Evolutionary conservation across 2,888 invertebrate genomes (phyloP).

Genomic region (Euzetes globulus): DNA sequence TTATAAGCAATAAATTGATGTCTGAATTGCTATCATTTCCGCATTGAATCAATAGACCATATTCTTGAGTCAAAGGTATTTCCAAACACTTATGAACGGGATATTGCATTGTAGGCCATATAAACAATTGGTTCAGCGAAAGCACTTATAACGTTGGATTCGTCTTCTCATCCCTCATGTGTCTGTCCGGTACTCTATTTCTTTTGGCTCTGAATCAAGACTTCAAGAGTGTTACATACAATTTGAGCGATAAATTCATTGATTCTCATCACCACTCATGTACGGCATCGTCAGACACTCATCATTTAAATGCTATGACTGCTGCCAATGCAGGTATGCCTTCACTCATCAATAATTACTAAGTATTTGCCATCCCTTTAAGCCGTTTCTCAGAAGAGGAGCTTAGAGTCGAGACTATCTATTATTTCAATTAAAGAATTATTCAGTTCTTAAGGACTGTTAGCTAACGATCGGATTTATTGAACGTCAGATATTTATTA

Average conservation of each 20-base stretch:
- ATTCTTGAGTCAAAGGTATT: background rate
- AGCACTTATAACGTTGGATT: slow-evolving; percentile 1
- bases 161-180: background rate
- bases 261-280: background rate
- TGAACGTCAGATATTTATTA: background rate
- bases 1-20: too few species aligned
- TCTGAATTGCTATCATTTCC: too few species aligned
- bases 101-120: background rate
- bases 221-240: background rate
- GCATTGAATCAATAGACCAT: background rate
- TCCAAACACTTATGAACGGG: background rate
- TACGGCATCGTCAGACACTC: background rate
- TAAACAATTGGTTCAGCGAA: slow-evolving; percentile 14
- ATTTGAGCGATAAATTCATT: background rate
- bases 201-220: background rate
- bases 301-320: background rate
- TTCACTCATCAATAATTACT: background rate
- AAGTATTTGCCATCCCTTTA: background rate
- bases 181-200: background rate
- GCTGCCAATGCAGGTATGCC: slow-evolving; percentile 1
- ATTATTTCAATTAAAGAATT: background rate
- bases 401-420: background rate
- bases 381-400: background rate
- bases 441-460: background rate
- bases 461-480: background rate